Evolutionary conservation across 2,888 invertebrate species (phyloP), one percentile per base, ranked within the genome.

Genomic region (Congeria kusceri): DNA sequence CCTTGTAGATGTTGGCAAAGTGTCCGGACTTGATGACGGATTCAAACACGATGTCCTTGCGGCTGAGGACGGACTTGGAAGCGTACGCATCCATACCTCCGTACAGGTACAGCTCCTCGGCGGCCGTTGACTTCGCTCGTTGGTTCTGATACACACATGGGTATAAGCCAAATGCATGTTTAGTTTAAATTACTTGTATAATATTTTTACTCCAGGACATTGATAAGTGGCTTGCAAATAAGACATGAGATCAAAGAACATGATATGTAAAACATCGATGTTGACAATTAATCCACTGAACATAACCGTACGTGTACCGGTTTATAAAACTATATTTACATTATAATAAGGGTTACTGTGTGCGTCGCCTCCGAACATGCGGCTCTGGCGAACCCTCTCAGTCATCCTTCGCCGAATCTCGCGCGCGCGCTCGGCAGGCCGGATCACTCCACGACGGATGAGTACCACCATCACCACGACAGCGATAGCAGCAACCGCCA

Each of bases 391-490:
- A 39, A 39, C 39, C n/a, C 29, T 64, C 49, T 27, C 27, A 2
- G 64, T 49, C 25, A 64, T 23, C 11, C 49, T 29, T 28, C 72
- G 56, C 11, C 44, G 27, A 15, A 62, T 59, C 18, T 65, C 13
- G 13, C 59, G 20, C 23, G 56, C 72, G 20, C 53, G 39, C 20
- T 64, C 64, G 20, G 27, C 49, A 27, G 65, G 69, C 15, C 61
- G 76, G 44, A 64, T 44, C 25, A 47, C 29, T 5, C 80, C 77
- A 11, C 57, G 61, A 0, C 76, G 72, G 53, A 73, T 70, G 28
- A 79, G 65, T 9, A 72, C 39, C n/a, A 79, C 29, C 61, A 82
- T 76, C 13, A 76, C 29, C 27, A 76, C 46, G 23, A 82, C 23
- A 4, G 63, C 65, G 4, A 82, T 49, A 1, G 76, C 70, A 7